Percentiles rank a stretch among this genome's conserved stretches.
These are phyloP conservation scores for Cryptomyrus ogoouensis DNA, from an alignment of 2,113 vertebrate genomes.

Conservation along the genomic window DNA sequence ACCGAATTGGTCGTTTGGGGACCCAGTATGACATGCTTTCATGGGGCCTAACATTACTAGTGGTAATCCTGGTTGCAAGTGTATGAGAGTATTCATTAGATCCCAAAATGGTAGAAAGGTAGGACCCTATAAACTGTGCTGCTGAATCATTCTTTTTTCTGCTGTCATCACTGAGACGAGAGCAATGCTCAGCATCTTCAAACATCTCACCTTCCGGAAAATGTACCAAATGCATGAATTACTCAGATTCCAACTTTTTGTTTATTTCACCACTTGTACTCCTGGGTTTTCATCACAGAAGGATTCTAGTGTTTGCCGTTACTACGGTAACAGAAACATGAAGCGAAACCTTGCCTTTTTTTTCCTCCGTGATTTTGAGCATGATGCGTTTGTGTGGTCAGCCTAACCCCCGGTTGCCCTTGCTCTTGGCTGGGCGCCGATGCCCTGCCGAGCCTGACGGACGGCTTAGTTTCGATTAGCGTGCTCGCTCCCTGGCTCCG, in stretches of 20 bases:
- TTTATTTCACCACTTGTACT: constrained; percentile 5
- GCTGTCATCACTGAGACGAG: not conserved
- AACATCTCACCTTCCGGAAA: constrained; percentile 20
- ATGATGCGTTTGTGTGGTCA: not conserved
- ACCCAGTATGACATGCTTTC: not conserved
- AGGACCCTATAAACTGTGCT: not conserved
- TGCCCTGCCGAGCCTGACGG: not conserved
- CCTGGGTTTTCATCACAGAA: constrained; percentile 47
- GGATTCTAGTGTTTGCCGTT: constrained; percentile 59
- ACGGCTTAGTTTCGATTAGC: not conserved
- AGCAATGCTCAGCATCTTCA: constrained; percentile 1
- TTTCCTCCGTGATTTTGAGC: not conserved
- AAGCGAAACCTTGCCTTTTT: constrained; percentile 31
- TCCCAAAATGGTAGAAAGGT: not conserved
- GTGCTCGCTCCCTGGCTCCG: not conserved
- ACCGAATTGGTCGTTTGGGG: not conserved
- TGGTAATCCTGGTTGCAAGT: not conserved
- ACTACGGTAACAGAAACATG: constrained; percentile 42
- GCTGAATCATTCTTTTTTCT: not conserved
- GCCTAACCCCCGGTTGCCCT: not conserved
- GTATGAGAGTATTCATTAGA: not conserved
- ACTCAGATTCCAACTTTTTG: constrained; percentile 25
- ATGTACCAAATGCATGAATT: constrained; percentile 24
- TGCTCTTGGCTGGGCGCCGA: not conserved
- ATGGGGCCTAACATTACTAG: not conserved